Evolutionary conservation across 2,797 vertebrate species (phyloP), one percentile per base, ranked within the genome.

Genomic region (Dendrocincla tyrannina): DNA sequence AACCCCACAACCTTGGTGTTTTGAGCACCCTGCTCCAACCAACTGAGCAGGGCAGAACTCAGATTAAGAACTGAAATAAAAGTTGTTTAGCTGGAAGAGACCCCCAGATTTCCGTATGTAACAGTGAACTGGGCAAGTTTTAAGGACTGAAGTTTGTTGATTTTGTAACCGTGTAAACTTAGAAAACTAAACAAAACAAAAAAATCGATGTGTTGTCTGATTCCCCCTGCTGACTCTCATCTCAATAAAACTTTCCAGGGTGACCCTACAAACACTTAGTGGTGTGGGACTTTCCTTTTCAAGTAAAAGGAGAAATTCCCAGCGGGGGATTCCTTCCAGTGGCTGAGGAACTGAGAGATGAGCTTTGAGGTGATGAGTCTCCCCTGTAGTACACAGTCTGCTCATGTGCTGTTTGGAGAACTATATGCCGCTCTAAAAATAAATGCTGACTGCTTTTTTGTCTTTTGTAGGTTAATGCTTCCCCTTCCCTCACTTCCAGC

Each of bases 401-500:
- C 66, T 68, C 73, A 55, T 27, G 13, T 33, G 63, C 76, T 74
- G 18, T 91, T 80, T 91, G 59, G 63, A 73, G 70, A 85, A 58
- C 55, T 68, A 10, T 30, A 27, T 15, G 22, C 37, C 11, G 33
- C 70, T 53, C 33, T 25, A 53, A 87, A 87, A 85, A 27, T 8
- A 62, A 58, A 62, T 72, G 35, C n/a, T 88, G 66, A 85, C 67
- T 5, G 20, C 72, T 41, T 42, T 50, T 35, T 66, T 73, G 30
- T 58, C 59, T 79, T 81, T 60, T 79, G 4, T 94, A 99, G 99
- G 99, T 99, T 42, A 99, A 99, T 6, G 99, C 99, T 15, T 99
- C 99, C 18, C 99, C 99, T 8, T 99, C 99, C 20, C 98, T 99
- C 76, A 99, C 99, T 79, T 99, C 99, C 96, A 99, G 99, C 98